phyloP scores from a whole-genome alignment of 2,888 invertebrate genomes.

The Aleiodes testaceus region DNA sequence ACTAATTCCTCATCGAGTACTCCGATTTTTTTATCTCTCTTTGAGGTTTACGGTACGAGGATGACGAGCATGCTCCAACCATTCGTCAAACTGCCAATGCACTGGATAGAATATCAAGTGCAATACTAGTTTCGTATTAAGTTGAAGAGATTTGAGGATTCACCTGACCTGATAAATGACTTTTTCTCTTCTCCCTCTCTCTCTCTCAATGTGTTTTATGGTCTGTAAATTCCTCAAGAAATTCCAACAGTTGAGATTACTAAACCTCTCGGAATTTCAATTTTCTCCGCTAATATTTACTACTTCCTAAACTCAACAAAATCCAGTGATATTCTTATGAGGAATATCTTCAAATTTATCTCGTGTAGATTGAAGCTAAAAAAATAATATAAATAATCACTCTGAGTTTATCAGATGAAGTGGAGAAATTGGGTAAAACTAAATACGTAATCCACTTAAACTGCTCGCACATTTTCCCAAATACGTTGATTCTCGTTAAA shows the following conservation, averaged over 20 bases:
- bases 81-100: slow-evolving; percentile 29
- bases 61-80: slow-evolving; percentile 7
- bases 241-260: slow-evolving; percentile 16
- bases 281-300: slow-evolving; percentile 10
- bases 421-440: neutral
- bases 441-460: neutral
- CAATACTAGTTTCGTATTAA: slow-evolving; percentile 14
- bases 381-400: neutral
- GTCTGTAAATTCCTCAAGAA: slow-evolving; percentile 27
- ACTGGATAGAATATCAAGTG: slow-evolving; percentile 15
- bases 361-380: neutral
- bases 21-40: neutral
- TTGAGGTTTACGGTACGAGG: neutral
- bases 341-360: slow-evolving; percentile 7
- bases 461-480: neutral
- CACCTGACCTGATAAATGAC: slow-evolving; percentile 21
- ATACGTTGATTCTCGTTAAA: neutral
- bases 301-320: slow-evolving; percentile 5
- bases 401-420: too few species aligned
- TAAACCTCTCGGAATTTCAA: slow-evolving; percentile 27
- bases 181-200: neutral
- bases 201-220: slow-evolving; percentile 16
- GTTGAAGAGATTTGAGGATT: slow-evolving; percentile 16
- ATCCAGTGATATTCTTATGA: slow-evolving; percentile 1
- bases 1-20: neutral